A percentile compares a stretch with the other conserved stretches of the same genome.
These are phyloP conservation scores for Sphenopsis melanotis DNA, from an alignment of 2,797 vertebrate species.

Conservation along the genomic window DNA sequence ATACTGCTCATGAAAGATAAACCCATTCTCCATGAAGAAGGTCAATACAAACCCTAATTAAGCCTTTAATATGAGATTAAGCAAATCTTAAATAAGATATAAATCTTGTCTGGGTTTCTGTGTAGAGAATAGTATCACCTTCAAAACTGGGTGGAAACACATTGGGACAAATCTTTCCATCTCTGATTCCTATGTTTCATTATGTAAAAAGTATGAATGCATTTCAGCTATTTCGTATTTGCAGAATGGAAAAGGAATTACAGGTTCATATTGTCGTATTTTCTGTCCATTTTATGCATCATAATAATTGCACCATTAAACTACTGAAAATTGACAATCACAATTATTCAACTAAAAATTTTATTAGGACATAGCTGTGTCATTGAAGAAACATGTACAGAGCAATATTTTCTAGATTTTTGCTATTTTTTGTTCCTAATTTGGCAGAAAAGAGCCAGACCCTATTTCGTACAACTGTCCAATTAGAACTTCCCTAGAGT, in stretches of 20 bases:
- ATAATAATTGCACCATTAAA: background rate
- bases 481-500: conserved; percentile 1
- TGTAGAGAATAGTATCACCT: background rate
- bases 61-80: background rate
- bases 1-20: background rate
- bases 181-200: background rate
- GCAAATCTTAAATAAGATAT: background rate
- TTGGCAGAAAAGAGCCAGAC: background rate
- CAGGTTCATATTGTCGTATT: background rate
- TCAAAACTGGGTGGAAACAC: background rate
- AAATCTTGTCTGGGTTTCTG: background rate
- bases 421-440: background rate
- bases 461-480: background rate
- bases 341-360: background rate
- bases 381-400: background rate
- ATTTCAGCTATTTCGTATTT: background rate
- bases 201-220: background rate
- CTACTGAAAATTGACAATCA: background rate
- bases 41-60: background rate
- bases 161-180: background rate
- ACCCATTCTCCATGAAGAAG: background rate
- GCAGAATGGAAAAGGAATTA: background rate
- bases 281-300: background rate
- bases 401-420: background rate
- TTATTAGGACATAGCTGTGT: background rate